Evolutionary conservation across 2,113 vertebrate species (phyloP), one percentile per base, ranked within the genome.

Genomic region (Aphelocoma coerulescens): DNA sequence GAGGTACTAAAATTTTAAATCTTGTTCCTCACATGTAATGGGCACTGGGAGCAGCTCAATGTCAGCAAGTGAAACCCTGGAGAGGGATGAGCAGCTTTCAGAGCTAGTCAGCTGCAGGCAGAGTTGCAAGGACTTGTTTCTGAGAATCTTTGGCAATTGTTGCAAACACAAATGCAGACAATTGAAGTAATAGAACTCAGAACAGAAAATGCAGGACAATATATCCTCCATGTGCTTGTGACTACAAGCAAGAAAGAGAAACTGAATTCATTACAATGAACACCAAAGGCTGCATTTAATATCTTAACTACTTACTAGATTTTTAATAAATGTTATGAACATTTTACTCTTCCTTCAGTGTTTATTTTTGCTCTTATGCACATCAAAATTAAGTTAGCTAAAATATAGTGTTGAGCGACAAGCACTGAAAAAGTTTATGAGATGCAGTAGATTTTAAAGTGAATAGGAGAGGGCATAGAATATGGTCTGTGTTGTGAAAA

Each of bases 1-100:
- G 91, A 98, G 98, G 98, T 98, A 98, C 26, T 37, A 22, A 33
- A 43, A 39, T 88, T 91, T 91, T 91, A 83, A 61, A 57, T 75
- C 33, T 14, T 19, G 11, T 49, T 92, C 22, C 26, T 91, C 18
- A 3, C 1, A 4, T 91, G 4, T 58, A 66, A 10, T 2, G 3
- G 7, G 6, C 67, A 35, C n/a, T 77, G 33, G 63, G 10, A 66
- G 23, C 14, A 83, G 35, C 16, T 77, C 55, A 72, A 8, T 28
- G 22, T 49, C 65, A 93, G 48, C 39, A 61, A 49, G 41, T 54
- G 43, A 74, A 84, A 41, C 2, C 10, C 27, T 49, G 68, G 32
- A 57, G 41, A 81, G 26, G 21, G 44, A 71, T 57, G 3, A 92
- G 48, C 55, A 78, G 51, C 39, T 88, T 88, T 43, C 75, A 81